Base-by-base conservation (phyloP, 2,888 invertebrate species). In the Scaptomyza caliginosa region DNA sequence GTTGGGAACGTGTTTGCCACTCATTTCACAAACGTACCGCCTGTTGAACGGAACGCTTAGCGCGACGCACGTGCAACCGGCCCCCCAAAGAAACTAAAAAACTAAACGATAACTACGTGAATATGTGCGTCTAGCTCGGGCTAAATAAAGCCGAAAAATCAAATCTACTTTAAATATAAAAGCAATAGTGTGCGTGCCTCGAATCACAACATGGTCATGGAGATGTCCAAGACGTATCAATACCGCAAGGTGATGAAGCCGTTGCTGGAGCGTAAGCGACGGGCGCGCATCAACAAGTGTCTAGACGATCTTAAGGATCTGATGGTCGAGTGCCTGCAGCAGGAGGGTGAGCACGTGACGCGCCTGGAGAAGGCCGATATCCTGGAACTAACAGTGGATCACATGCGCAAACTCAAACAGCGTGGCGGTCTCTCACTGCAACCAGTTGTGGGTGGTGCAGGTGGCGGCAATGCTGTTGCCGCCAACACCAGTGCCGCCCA, bases 201-300 rank as follows among this genome's bases (percentile, higher is more conserved):
- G 28, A 49, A 56, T 34, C 66, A 64, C 60, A 89, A 71, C 76
- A 91, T 91, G 90, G 91, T 90, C 86, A 90, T 90, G 90, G 91
- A 91, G 88, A 91, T 97, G 93, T 97, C 97, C 90, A 94, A 97
- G 92, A 97, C 97, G 89, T 97, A 97, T 92, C 97, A 97, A 92
- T 97, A 97, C 92, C 94, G 97, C 92, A 97, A 96, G 94, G 96
- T 97, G 90, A 97, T 96, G 96, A 97, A 97, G 92, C 97, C 97
- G 88, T 95, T 97, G 95, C 92, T 97, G 74, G 97, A 97, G 92
- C 94, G 97, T 88, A 96, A 97, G 90, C 94, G 97, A 59, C 93
- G 97, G 77, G 97, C 97, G 70, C 94, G 97, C 90, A 97, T 97
- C 93, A 97, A 97, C 92, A 95, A 96, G 85, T 97, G 97, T 92